These are phyloP conservation scores for Ispidina lecontei DNA, from an alignment of 2,797 vertebrate genomes.

Conservation along the genomic window DNA sequence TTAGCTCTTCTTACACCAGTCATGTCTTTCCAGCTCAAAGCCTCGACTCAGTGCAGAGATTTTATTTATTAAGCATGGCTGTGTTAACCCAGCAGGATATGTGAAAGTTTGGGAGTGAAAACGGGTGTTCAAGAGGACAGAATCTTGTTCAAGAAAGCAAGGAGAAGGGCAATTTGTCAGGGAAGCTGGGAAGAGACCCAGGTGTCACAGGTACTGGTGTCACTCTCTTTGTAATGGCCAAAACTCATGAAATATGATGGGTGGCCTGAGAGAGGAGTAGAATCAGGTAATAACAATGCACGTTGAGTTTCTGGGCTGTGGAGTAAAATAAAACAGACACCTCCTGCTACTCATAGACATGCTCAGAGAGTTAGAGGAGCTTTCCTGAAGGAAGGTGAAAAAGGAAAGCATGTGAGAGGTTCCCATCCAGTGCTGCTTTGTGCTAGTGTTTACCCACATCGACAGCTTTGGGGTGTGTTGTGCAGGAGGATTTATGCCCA, in stretches of 20 bases:
- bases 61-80: constrained; percentile 36
- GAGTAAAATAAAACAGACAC: background rate
- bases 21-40: background rate
- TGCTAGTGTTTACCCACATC: background rate
- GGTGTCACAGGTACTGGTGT: background rate
- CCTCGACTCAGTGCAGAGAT: background rate
- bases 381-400: background rate
- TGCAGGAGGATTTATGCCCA: background rate
- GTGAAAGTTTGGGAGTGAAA: background rate
- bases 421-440: background rate
- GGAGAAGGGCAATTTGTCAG: background rate
- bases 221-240: background rate
- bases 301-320: background rate
- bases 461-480: background rate
- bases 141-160: background rate
- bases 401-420: background rate
- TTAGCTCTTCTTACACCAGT: background rate
- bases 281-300: background rate
- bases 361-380: background rate
- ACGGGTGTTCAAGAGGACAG: background rate
- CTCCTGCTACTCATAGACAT: background rate
- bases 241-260: background rate
- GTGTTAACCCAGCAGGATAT: constrained; percentile 10
- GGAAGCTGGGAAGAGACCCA: constrained; percentile 27
- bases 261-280: background rate